A percentile compares a stretch with the other conserved stretches of the same genome.
Evolutionary conservation across 2,888 invertebrate genomes (phyloP).

Genomic region (Beris morrisii): DNA sequence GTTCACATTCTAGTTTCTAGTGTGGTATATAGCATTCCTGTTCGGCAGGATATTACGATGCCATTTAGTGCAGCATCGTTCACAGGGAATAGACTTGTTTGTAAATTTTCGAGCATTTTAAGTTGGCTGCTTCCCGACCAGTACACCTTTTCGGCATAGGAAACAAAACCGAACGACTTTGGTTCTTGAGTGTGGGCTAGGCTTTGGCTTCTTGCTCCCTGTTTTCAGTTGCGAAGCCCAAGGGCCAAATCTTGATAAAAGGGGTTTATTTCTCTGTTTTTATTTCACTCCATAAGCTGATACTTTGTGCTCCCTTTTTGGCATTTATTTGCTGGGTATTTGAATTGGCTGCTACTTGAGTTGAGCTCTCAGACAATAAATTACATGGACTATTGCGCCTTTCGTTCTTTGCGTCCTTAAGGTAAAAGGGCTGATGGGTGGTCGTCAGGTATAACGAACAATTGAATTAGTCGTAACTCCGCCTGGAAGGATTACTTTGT

Average conservation of each 20-base stretch:
- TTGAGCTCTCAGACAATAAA: neutral
- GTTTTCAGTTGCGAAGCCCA: neutral
- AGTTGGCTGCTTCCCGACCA: neutral
- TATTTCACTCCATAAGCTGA: too few species aligned
- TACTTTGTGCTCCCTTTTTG: neutral
- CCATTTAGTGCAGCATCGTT: constrained; percentile 30
- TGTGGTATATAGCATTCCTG: constrained; percentile 26
- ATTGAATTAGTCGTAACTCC: too few species aligned
- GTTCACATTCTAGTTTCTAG: neutral
- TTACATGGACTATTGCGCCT: too few species aligned
- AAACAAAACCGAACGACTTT: neutral
- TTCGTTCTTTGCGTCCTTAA: too few species aligned
- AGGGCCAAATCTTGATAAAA: constrained; percentile 4
- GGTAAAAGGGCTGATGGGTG: too few species aligned
- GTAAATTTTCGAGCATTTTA: constrained; percentile 22
- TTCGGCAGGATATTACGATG: constrained; percentile 35
- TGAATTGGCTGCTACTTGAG: constrained; percentile 6
- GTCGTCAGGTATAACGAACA: too few species aligned
- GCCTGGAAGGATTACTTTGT: too few species aligned
- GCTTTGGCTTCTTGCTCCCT: neutral
- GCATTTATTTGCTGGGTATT: neutral
- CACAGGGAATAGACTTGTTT: constrained; percentile 22
- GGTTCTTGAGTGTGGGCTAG: too few species aligned
- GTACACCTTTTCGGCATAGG: neutral
- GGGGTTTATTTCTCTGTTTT: neutral